These are phyloP conservation scores for Macrotrachela quadricornifera DNA, from an alignment of 1,140 invertebrate genomes.

Conservation along the genomic window DNA sequence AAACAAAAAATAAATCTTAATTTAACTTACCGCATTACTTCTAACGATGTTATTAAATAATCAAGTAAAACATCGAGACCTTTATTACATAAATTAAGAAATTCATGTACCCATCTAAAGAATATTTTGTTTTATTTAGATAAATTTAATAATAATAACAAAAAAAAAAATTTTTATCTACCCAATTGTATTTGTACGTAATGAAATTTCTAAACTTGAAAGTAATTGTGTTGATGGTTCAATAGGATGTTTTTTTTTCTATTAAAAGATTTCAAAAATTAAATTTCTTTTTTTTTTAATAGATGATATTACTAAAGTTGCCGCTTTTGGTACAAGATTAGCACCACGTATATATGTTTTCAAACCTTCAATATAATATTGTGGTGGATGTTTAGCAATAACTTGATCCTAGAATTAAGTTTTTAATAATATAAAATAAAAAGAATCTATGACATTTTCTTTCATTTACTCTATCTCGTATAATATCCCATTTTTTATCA, in stretches of 20 bases:
- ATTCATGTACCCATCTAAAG: conserved; percentile 84
- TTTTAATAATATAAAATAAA: no score
- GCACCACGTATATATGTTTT: conserved; percentile 49
- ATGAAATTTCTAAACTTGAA: conserved; percentile 86
- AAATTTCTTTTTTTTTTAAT: not conserved
- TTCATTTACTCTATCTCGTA: conserved; percentile 31
- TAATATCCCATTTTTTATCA: conserved; percentile 98
- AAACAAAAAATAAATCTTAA: no score
- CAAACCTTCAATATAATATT: conserved; percentile 75
- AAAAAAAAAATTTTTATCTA: conserved; percentile 30
- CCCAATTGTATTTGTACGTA: conserved; percentile 88
- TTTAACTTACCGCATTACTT: no score
- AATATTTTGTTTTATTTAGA: not conserved
- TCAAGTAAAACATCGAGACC: conserved; percentile 86
- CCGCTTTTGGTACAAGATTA: no score
- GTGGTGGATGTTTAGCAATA: conserved; percentile 80
- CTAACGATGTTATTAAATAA: conserved; percentile 41
- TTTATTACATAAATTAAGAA: conserved; percentile 79
- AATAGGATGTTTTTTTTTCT: conserved; percentile 57
- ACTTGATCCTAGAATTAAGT: conserved; percentile 31
- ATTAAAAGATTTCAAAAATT: conserved; percentile 13
- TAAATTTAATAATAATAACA: not conserved
- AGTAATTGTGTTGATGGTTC: conserved; percentile 92
- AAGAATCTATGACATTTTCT: conserved; percentile 49
- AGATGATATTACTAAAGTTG: conserved; percentile 10